A percentile compares a stretch with the other conserved stretches of the same genome.
Conservation (phyloP, 2,113 vertebrate genomes). For the Sialia sialis region DNA sequence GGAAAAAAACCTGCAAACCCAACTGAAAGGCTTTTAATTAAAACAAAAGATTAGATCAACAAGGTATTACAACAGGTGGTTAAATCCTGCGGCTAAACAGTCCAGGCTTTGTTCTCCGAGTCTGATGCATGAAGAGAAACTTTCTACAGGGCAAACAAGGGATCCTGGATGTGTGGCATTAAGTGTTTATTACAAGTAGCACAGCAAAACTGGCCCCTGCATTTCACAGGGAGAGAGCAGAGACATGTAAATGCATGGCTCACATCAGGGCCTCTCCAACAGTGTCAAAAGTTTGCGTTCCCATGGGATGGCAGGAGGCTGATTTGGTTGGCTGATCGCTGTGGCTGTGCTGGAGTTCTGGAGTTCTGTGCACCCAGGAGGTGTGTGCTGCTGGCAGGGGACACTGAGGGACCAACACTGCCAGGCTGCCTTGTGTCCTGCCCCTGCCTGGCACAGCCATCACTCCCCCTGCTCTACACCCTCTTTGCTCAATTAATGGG, state of each 20-base stretch:
- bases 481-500: background rate
- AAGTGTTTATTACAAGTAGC: background rate
- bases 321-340: background rate
- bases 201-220: background rate
- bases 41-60: constrained; percentile 45
- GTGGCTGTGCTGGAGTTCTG: background rate
- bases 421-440: background rate
- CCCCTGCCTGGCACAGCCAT: background rate
- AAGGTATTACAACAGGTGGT: constrained; percentile 29
- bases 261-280: accelerated
- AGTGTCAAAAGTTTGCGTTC: background rate
- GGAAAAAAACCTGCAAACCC: background rate
- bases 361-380: background rate
- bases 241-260: background rate
- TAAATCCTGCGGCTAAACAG: constrained; percentile 33
- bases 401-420: accelerated
- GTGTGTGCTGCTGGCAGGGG: background rate
- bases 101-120: constrained; percentile 8
- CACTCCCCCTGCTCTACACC: accelerated
- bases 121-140: background rate
- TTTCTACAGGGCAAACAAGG: background rate
- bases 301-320: background rate
- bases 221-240: background rate
- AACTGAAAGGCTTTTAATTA: constrained; percentile 53
- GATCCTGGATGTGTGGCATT: background rate